Base-by-base conservation (phyloP, 2,888 invertebrate genomes). In the Eulithis testata region DNA sequence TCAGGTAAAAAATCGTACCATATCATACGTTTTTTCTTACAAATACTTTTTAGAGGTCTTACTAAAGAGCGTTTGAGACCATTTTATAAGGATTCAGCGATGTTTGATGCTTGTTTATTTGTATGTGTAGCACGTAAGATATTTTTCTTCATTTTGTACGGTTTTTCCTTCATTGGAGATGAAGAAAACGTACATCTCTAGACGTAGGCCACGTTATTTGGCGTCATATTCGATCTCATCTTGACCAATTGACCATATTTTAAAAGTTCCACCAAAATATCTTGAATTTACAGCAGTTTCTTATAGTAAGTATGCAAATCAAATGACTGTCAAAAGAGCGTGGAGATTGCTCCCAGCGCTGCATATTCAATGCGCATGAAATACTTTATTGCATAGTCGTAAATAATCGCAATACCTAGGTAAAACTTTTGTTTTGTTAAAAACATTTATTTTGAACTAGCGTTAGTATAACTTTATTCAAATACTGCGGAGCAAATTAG, bases 301-400 rank as follows among this genome's bases (percentile, higher is more conserved):
- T 53, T 69, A 65, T 67, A 69, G 56, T 2, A 21, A 21, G 21
- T 66, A 72, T 68, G 65, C 66, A 66, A 66, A 70, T 68, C 63
- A 65, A 63, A 65, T 65, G 68, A 68, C 65, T 57, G 64, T 64
- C 66, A 70, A 66, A 68, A 66, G 65, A 65, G 66, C 62, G 61
- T n/a, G 47, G 44, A 53, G 63, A 65, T 62, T 58, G 45, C 63
- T 37, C 52, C 14, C 43, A 68, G 60, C 37, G 60, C 59, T 53
- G 43, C 55, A 60, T 72, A 68, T 52, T 14, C 52, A 11, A 49
- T 49, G 61, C 65, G 31, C 51, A 12, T 49, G 59, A 63, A 62
- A 57, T 65, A 63, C 61, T 64, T 68, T 61, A 68, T 64, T 65
- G 66, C 64, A 57, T 60, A 56, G 54, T 36, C 49, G 47, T 31